Conservation (phyloP, 2,797 vertebrate species). For the Novumbra hubbsi region DNA sequence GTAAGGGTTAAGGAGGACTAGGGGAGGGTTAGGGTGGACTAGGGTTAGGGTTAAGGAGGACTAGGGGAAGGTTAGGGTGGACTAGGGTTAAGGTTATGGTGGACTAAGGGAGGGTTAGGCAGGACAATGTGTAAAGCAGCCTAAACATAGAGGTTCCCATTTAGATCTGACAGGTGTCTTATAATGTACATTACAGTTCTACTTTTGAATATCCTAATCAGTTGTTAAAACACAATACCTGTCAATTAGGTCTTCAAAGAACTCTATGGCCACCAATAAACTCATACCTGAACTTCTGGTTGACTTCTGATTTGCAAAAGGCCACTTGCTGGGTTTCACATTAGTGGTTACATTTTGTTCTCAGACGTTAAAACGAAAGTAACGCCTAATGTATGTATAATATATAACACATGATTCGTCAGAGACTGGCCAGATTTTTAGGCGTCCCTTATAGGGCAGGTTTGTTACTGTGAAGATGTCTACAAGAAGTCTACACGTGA, state of each 20-base stretch:
- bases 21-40: constrained; percentile 41
- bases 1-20: constrained; percentile 33
- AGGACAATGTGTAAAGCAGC: too few species aligned
- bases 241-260: not conserved
- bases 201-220: not conserved
- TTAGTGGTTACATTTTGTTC: too few species aligned
- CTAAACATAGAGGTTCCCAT: too few species aligned
- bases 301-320: too few species aligned
- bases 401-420: too few species aligned
- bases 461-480: constrained; percentile 57
- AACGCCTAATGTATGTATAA: too few species aligned
- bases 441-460: constrained; percentile 28
- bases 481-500: constrained; percentile 18
- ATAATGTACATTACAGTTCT: too few species aligned
- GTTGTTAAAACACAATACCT: not conserved
- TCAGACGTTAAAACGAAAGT: too few species aligned
- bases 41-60: constrained; percentile 35
- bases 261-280: not conserved
- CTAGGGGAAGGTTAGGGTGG: constrained; percentile 41
- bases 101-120: constrained; percentile 34
- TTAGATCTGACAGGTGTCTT: too few species aligned
- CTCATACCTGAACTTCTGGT: not conserved
- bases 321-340: too few species aligned
- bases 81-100: constrained; percentile 30
- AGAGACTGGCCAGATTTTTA: not conserved